Base-by-base conservation (phyloP, 1,140 invertebrate genomes). In the Scylla paramamosain region DNA sequence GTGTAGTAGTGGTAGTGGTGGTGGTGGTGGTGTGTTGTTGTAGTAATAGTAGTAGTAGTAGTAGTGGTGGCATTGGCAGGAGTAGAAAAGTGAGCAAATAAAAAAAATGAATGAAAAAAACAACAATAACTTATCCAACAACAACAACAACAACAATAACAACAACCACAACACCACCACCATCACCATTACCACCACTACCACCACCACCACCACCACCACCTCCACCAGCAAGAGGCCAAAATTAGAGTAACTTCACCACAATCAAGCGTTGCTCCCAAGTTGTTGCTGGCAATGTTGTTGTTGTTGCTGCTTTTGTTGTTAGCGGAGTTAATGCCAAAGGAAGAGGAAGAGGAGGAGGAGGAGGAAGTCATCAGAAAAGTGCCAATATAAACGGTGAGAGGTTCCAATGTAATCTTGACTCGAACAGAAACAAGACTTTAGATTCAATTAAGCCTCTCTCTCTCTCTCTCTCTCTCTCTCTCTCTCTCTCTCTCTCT, bases 241-340 rank as follows among this genome's bases (percentile, higher is more conserved):
- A 77, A 77, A 77, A n/a, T 77, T 77, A 77, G n/a, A 77, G 67
- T n/a, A 77, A 77, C 67, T 77, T 77, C 67, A 77, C 67, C 67
- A 20, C 67, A 77, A 77, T 77, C 67, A 77, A 67, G 59, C 59
- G 10, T 16, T 20, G 20, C 10, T 67, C 59, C 46, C 14, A 67
- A 3, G 67, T 77, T 77, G 67, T 77, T 77, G 20, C n/a, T 77
- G 25, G 4, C n/a, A 20, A 7, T n/a, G 67, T 77, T 77, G 67
- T n/a, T 77, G 67, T 77, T 77, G 67, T 77, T 77, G 67, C 20
- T 77, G 67, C 1, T 77, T 20, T n/a, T n/a, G 67, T 77, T 77
- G n/a, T n/a, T 77, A 3, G 67, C 25, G 25, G 67, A 77, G 52
- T 12, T 59, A 8, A 20, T 20, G 52, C 52, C 20, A 0, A 20